Conservation (phyloP, 2,797 vertebrate genomes). For the Acanthurus leucopareius region DNA sequence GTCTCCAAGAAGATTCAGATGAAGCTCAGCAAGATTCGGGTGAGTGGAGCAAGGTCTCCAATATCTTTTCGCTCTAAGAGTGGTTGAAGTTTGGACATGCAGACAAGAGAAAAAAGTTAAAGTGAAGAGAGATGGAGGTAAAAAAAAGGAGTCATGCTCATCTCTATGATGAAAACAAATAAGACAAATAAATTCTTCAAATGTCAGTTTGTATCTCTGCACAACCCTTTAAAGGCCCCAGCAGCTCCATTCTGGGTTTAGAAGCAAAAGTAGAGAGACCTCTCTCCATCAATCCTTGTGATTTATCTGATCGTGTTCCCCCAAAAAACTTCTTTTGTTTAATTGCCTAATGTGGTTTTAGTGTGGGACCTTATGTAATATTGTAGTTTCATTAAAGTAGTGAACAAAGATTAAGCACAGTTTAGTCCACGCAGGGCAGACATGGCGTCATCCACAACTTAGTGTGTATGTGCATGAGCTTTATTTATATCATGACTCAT, state of each 20-base stretch:
- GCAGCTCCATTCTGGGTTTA: not conserved
- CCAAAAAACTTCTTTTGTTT: not conserved
- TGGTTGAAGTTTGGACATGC: not conserved
- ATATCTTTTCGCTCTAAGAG: not conserved
- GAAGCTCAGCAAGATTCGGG: slow-evolving; percentile 99
- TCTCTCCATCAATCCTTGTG: not conserved
- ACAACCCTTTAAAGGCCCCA: not conserved
- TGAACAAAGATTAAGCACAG: not conserved
- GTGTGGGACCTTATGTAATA: not conserved
- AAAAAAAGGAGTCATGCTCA: not conserved
- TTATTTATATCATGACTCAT: not conserved
- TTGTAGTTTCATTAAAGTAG: too few relatives aligned
- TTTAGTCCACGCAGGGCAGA: not conserved
- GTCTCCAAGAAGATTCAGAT: slow-evolving; percentile 99
- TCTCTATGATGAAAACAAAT: slow-evolving; percentile 2
- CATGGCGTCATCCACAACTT: too few relatives aligned
- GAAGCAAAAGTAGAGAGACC: not conserved
- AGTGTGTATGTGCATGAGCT: not conserved
- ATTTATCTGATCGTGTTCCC: slow-evolving; percentile 1
- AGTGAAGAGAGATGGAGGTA: not conserved
- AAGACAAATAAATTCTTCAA: not conserved
- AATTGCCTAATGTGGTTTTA: not conserved
- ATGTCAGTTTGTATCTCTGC: slow-evolving; percentile 24
- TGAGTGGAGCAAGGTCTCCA: slow-evolving; percentile 67
- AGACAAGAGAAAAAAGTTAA: not conserved